Conservation (phyloP, 2,113 vertebrate species). For the Cochlearius cochlearius region DNA sequence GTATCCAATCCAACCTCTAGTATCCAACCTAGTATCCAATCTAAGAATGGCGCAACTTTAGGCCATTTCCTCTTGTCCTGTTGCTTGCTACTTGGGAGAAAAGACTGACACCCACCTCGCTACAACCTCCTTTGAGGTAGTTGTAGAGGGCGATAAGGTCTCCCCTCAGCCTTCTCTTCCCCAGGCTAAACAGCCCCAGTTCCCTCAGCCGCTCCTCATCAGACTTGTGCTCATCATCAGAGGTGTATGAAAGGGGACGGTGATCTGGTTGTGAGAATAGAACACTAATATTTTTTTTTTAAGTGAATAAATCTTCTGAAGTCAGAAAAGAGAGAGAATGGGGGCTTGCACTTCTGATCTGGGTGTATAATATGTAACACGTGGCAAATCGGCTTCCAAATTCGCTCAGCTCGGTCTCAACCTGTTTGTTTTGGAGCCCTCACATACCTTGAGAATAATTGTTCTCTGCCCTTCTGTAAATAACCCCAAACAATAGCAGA, state of each 20-base stretch:
- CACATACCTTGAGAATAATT: constrained; percentile 28
- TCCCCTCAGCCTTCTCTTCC: not conserved
- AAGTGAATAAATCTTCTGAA: not conserved
- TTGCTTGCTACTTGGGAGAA: no score
- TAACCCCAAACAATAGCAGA: constrained; percentile 34
- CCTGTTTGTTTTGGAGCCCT: constrained; percentile 23
- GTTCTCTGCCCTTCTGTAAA: constrained; percentile 38
- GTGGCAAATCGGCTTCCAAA: not conserved
- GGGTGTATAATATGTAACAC: not conserved
- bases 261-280: not conserved
- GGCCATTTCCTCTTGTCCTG: no score
- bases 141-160: not conserved
- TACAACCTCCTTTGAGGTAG: no score
- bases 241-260: not conserved
- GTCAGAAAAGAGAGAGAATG: not conserved
- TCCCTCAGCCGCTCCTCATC: not conserved
- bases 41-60: no score
- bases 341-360: not conserved
- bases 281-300: not conserved
- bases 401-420: not conserved
- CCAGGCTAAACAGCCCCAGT: not conserved
- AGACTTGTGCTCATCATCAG: not conserved
- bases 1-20: no score
- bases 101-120: no score
- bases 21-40: no score